phyloP scores from a whole-genome alignment of 2,888 invertebrate genomes.

The Harmothoe impar region DNA sequence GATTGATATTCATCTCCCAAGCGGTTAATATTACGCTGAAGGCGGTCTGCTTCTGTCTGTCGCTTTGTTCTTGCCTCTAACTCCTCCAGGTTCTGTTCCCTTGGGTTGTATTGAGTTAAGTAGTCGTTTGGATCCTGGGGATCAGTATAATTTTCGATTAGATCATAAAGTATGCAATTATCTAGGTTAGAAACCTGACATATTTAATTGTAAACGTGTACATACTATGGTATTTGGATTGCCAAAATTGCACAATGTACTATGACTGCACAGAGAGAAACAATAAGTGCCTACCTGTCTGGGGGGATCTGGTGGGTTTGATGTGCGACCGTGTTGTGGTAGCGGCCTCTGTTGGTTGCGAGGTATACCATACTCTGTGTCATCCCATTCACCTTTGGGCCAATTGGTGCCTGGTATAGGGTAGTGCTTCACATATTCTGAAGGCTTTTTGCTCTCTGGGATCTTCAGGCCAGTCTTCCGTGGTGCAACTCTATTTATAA shows the following conservation, averaged over 20 bases:
- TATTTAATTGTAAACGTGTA: too few species aligned
- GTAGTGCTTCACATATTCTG: constrained; percentile 77
- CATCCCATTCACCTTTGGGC: constrained; percentile 70
- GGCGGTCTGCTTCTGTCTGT: constrained; percentile 56
- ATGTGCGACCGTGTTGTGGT: background rate
- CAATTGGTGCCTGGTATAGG: constrained; percentile 75
- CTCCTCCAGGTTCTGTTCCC: background rate
- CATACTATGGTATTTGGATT: too few species aligned
- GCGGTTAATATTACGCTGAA: constrained; percentile 38
- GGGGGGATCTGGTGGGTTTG: background rate
- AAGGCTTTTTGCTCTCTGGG: constrained; percentile 78
- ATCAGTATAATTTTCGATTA: background rate
- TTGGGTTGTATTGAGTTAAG: background rate
- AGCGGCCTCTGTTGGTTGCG: constrained; percentile 3
- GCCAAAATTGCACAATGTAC: too few species aligned
- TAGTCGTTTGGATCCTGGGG: constrained; percentile 10
- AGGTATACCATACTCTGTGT: constrained; percentile 38
- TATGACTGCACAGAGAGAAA: too few species aligned
- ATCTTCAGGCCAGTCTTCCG: constrained; percentile 76
- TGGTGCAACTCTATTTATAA: constrained; percentile 77
- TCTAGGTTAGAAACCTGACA: too few species aligned
- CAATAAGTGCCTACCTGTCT: background rate
- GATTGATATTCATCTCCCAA: constrained; percentile 62
- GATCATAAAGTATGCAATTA: too few species aligned
- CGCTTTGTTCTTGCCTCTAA: constrained; percentile 20